Base-by-base conservation (phyloP, 2,797 vertebrate species). In the Fringilla coelebs region DNA sequence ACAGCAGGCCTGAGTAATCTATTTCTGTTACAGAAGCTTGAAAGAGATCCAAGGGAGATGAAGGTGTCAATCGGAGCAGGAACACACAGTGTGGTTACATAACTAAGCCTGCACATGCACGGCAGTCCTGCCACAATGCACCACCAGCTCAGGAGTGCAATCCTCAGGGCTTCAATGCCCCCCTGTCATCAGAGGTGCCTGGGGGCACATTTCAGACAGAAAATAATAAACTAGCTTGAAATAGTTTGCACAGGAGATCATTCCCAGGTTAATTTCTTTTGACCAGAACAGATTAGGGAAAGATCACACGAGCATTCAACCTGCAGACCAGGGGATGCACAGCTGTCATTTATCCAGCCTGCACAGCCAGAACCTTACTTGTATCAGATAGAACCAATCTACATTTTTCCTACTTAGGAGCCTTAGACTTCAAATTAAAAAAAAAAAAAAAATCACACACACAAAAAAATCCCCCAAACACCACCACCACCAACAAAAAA, bases 101-200 rank as follows among this genome's bases (percentile, higher is more conserved):
- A 54, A 82, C 8, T 22, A 22, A 52, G 32, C 48, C 7, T 19
- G 49, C 20, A 40, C 1, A 10, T 5, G 36, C 45, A 46, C 46
- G 34, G 12, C 22, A 68, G 29, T 36, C 34, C 60, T 45, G 41
- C 3, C 38, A 16, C 32, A 24, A n/a, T 5, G 36, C 66, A 17
- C 3, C 0, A 10, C 9, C 17, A 14, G 34, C 40, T 66, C 17
- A 45, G 9, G 17, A 60, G 34, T 3, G 17, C 70, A 67, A 2
- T 17, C 55, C 74, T 34, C 71, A 51, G 19, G 2, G 13, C 13
- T n/a, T 55, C 58, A 67, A 0, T 65, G 32, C 1, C 7, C 3
- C 2, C 6, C n/a, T 49, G 74, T 17, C 31, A 51, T 38, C 63
- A 74, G 48, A 32, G n/a, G 21, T 80, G 31, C 55, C n/a, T 48